Base-by-base conservation (phyloP, 2,888 invertebrate species). In the Amiota mariae region DNA sequence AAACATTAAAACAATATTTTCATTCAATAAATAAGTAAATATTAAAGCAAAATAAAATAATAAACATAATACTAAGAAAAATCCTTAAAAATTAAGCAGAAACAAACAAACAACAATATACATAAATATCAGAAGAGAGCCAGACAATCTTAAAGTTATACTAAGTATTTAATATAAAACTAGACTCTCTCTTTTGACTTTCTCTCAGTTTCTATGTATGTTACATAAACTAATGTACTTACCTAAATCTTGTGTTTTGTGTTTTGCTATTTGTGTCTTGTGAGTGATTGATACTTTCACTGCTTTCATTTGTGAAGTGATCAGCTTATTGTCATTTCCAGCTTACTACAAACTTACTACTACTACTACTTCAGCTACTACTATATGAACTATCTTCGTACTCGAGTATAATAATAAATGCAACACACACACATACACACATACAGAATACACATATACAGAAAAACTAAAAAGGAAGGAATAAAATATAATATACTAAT, bases 381-480 rank as follows among this genome's bases (percentile, higher is more conserved):
- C 24, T n/a, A 24, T 36, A 36, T 36, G 24, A 24, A 24, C 24
- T 24, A 24, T 24, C 24, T 24, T 24, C 24, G 36, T 36, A 36
- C 36, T 36, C 36, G 2, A 36, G 0, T 36, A 36, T n/a, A 36
- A 36, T 12, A 66, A 36, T 4, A 36, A 6, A 36, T 36, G 6
- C 68, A 36, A 56, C 12, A 56, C 18, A 72, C 56, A 66, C 67
- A 49, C 48, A 46, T 2, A 67, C 70, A 70, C 15, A 56, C 47
- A 70, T n/a, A 70, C n/a, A n/a, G n/a, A n/a, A n/a, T 46, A 70
- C 47, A 15, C n/a, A 47, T 13, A 49, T 24, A n/a, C n/a, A n/a
- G n/a, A n/a, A n/a, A n/a, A n/a, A n/a, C n/a, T n/a, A n/a, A n/a
- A n/a, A n/a, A n/a, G n/a, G n/a, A n/a, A n/a, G n/a, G n/a, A n/a